Conservation (phyloP, 2,797 vertebrate species). For the Syngnathus acus region DNA sequence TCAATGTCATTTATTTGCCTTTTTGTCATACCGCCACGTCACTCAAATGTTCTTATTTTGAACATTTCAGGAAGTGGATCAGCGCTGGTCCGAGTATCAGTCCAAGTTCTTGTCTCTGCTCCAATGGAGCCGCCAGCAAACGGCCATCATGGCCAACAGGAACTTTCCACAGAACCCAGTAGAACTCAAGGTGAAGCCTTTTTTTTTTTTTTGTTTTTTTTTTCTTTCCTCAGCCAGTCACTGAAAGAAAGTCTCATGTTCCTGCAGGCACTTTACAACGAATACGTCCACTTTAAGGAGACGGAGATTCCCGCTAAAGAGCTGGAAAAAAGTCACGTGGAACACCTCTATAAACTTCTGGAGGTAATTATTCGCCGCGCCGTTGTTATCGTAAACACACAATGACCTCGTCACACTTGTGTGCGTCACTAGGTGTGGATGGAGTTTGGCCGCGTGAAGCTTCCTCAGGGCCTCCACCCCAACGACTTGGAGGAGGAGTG, state of each 20-base stretch:
- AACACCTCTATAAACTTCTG: slow-evolving; percentile 89
- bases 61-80: slow-evolving; percentile 83
- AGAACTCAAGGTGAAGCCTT: slow-evolving; percentile 86
- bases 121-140: slow-evolving; percentile 95
- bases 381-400: slow-evolving; percentile 28
- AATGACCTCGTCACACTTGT: slow-evolving; percentile 21
- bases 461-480: slow-evolving; percentile 90
- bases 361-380: slow-evolving; percentile 62
- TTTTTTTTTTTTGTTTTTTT: no score
- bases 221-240: background rate
- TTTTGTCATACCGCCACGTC: background rate
- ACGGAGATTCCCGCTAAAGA: slow-evolving; percentile 89
- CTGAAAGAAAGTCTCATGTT: background rate
- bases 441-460: slow-evolving; percentile 91
- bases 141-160: slow-evolving; percentile 87
- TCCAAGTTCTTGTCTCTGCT: slow-evolving; percentile 82
- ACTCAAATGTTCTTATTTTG: background rate
- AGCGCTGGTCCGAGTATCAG: slow-evolving; percentile 92
- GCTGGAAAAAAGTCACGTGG: slow-evolving; percentile 81
- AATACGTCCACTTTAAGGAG: slow-evolving; percentile 99
- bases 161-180: slow-evolving; percentile 95
- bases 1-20: background rate
- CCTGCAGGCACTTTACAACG: slow-evolving; percentile 95
- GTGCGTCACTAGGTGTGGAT: slow-evolving; percentile 80
- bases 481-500: slow-evolving; percentile 95